Evolutionary conservation across 2,797 vertebrate genomes (phyloP), one percentile per base, ranked within the genome.

Genomic region (Cichlasoma orientale): DNA sequence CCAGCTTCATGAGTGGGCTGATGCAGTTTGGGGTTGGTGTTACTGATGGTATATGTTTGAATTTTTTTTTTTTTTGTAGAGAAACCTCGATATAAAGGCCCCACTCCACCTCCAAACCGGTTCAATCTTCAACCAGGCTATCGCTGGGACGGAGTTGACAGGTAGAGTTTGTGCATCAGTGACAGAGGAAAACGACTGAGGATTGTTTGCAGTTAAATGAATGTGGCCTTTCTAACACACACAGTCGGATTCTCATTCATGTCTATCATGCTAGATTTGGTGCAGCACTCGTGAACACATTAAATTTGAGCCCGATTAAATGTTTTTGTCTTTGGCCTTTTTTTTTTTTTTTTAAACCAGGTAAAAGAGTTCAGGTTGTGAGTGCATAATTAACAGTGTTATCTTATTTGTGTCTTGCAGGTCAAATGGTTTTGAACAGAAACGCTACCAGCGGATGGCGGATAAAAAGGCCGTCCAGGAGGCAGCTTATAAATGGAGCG

Each of bases 91-190:
- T 99, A 99, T 83, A 97, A 84, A 23, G 98, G 98, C 23, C 97
- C 97, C 25, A 78, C 94, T 0, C 98, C 98, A 12, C 98, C 98
- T 0, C 97, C 96, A 74, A 99, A 99, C 92, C 95, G 98, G 10
- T 99, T 98, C 75, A 98, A 97, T 82, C 92, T 99, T 74, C 95
- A 90, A 93, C 98, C 98, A 0, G 98, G 98, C 7, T 96, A 98
- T 89, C 98, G 98, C 79, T 99, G 98, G 98, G 98, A 99, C 16
- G 98, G 98, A 3, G 96, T 97, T 63, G 96, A 99, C 94, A 97
- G 98, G 98, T 99, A 93, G 2, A 56, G 11, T 52, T 29, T 33
- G 19, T 31, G 2, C 3, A 41, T 57, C 2, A 0, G 19, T 57
- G 27, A 38, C n/a, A 23, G 58, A 23, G 13, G 21, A 38, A 44